These are phyloP conservation scores for Petroica traversi DNA, from an alignment of 2,113 vertebrate genomes.

Conservation along the genomic window DNA sequence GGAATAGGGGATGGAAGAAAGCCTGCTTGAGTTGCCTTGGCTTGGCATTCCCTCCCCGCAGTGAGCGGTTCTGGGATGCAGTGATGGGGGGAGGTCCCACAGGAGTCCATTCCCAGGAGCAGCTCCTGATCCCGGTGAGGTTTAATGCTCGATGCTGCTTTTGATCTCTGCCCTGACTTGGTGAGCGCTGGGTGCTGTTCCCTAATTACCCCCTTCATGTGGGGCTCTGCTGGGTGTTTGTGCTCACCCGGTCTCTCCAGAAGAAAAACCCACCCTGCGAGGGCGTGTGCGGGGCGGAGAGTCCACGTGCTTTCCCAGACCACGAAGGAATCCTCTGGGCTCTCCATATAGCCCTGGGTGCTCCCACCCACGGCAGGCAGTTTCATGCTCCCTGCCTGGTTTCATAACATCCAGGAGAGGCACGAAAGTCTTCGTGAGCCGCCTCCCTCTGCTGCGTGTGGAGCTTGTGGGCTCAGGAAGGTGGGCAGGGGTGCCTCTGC, in stretches of 20 bases:
- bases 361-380: slow-evolving; percentile 45
- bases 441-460: neutral
- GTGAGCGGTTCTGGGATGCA: neutral
- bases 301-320: slow-evolving; percentile 24
- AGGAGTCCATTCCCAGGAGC: neutral
- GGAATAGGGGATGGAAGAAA: neutral
- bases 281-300: slow-evolving; percentile 29
- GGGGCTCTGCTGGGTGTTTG: neutral
- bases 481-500: fast-evolving
- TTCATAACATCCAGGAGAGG: slow-evolving; percentile 44
- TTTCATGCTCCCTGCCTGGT: slow-evolving; percentile 29
- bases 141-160: neutral
- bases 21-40: fast-evolving
- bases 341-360: slow-evolving; percentile 46
- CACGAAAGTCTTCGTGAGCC: neutral
- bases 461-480: neutral
- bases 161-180: slow-evolving; percentile 35
- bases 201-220: slow-evolving; percentile 34
- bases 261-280: neutral
- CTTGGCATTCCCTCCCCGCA: neutral
- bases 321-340: neutral
- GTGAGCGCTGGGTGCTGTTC: neutral
- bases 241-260: neutral
- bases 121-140: fast-evolving
- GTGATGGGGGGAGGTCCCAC: fast-evolving